Evolutionary conservation across 2,888 invertebrate genomes (phyloP), one percentile per base, ranked within the genome.

Genomic region (Folsomia candida): DNA sequence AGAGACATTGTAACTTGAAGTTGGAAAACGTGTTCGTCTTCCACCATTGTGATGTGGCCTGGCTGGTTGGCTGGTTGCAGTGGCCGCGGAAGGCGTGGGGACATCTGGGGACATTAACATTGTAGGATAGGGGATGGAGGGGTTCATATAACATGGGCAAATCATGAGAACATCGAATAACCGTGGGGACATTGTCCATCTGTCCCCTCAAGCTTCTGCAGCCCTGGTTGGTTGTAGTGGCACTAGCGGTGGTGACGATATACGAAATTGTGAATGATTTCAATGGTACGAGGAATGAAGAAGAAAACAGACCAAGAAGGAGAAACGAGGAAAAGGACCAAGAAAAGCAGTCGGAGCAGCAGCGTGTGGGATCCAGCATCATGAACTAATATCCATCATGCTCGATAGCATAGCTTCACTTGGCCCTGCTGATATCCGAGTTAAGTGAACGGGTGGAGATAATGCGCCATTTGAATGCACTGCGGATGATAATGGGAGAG

Each of bases 381-480:
- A n/a, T n/a, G n/a, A n/a, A n/a, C n/a, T n/a, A n/a, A n/a, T n/a
- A n/a, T n/a, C n/a, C n/a, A n/a, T n/a, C n/a, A n/a, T n/a, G n/a
- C n/a, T n/a, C n/a, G n/a, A n/a, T n/a, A n/a, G 37, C 37, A 37
- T 9, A 37, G 37, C 37, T 9, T 9, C 14, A 37, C 37, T 37
- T 37, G 37, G 37, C 37, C 37, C 37, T 37, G 37, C n/a, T n/a
- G n/a, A n/a, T n/a, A 37, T 37, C 37, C 37, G 37, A 37, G 37
- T 37, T 37, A 37, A 37, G 37, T 37, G 14, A 37, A 37, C 37
- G 37, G 37, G 37, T 37, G 57, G 57, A 57, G n/a, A n/a, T 57
- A 57, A 57, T 57, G 20, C 57, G n/a, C 57, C 57, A 57, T 57
- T 57, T 57, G 57, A 57, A 57, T 57, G 57, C 57, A 57, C n/a